Percentiles rank a stretch among this genome's conserved stretches.
phyloP scores from a whole-genome alignment of 1,140 invertebrate genomes.

The Drosophila ananassae region DNA sequence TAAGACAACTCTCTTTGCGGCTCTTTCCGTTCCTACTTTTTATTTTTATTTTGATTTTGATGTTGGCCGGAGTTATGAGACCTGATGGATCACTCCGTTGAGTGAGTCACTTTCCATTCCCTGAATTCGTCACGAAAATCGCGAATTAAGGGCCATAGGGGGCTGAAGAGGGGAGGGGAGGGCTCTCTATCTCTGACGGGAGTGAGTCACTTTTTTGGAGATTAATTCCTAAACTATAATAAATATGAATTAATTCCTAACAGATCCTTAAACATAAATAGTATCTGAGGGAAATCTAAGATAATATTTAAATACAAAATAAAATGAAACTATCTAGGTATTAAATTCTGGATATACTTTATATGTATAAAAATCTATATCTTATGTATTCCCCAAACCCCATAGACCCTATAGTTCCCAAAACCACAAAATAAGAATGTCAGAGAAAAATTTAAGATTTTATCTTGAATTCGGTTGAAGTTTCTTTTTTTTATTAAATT shows the following conservation, averaged over 20 bases:
- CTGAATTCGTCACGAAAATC: constrained; percentile 31
- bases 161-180: constrained; percentile 5
- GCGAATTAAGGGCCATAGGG: constrained; percentile 9
- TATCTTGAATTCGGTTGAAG: too few relatives aligned
- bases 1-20: constrained; percentile 13
- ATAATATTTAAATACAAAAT: too few relatives aligned
- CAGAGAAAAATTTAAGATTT: too few relatives aligned
- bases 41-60: not conserved
- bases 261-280: not conserved
- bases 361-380: too few relatives aligned
- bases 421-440: too few relatives aligned
- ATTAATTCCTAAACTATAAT: not conserved
- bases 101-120: constrained; percentile 30
- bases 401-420: too few relatives aligned
- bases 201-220: constrained; percentile 16
- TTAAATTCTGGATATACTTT: too few relatives aligned
- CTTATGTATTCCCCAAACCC: too few relatives aligned
- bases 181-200: not conserved
- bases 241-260: too few relatives aligned
- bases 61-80: constrained; percentile 21
- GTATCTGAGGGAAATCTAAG: too few relatives aligned
- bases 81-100: constrained; percentile 22
- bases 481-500: too few relatives aligned
- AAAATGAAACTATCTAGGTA: too few relatives aligned
- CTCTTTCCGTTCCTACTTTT: constrained; percentile 16